These are phyloP conservation scores for Varanus komodoensis DNA, from an alignment of 2,113 vertebrate species.

Conservation along the genomic window DNA sequence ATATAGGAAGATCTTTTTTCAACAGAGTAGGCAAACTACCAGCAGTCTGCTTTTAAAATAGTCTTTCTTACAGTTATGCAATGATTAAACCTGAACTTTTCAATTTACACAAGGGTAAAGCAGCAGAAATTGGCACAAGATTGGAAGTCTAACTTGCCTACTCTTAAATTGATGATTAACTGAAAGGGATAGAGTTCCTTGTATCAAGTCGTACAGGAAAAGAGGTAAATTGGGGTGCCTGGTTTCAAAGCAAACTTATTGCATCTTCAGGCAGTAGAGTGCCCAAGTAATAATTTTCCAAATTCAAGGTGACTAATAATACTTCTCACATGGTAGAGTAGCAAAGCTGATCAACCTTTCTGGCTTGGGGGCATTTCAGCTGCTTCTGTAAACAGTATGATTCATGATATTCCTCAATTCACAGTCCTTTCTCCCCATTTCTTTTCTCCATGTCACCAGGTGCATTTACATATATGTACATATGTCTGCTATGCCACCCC, in stretches of 20 bases:
- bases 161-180: not conserved
- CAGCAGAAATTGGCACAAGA: not conserved
- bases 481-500: too few relatives aligned
- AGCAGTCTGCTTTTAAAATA: not conserved
- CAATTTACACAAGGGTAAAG: not conserved
- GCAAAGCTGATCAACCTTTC: constrained; percentile 45
- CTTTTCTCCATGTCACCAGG: constrained; percentile 15
- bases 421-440: not conserved
- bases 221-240: constrained; percentile 15
- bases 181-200: not conserved
- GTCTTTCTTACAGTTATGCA: not conserved
- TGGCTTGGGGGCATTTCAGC: constrained; percentile 41
- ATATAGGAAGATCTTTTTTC: not conserved
- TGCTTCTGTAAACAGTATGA: constrained; percentile 55
- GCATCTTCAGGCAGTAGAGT: constrained; percentile 14
- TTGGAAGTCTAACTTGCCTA: not conserved
- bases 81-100: too few relatives aligned
- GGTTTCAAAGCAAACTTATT: constrained; percentile 4
- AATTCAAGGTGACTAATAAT: constrained; percentile 49
- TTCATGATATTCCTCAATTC: constrained; percentile 31
- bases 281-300: constrained; percentile 2
- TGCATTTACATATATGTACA: not conserved
- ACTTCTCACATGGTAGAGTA: constrained; percentile 20
- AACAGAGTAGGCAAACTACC: not conserved
- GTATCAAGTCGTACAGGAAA: not conserved